Evolutionary conservation across 2,113 vertebrate species (phyloP).

Genomic region (Melanotaenia duboulayi): DNA sequence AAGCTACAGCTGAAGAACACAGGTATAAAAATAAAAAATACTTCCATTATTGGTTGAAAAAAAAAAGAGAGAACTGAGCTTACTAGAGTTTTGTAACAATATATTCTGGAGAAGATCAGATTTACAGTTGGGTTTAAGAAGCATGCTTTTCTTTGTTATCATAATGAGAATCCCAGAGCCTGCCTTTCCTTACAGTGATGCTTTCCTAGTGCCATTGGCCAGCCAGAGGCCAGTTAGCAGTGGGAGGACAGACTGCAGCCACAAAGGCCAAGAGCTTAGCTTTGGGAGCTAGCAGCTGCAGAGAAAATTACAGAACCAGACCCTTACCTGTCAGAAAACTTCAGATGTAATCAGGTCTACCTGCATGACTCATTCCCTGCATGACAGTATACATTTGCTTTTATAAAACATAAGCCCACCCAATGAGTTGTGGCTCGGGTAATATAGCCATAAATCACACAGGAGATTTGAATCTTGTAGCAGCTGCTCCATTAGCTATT

Average conservation of each 20-base stretch:
- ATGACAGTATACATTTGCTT: conserved; percentile 31
- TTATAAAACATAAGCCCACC: conserved; percentile 30
- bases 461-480: conserved; percentile 55
- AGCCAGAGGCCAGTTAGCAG: conserved; percentile 48
- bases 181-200: conserved; percentile 10
- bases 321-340: conserved; percentile 51
- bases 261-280: conserved; percentile 36
- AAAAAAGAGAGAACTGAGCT: background rate
- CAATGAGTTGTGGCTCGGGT: conserved; percentile 42
- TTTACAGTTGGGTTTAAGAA: background rate
- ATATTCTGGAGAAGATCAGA: background rate
- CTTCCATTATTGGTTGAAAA: no score
- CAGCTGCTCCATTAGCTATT: conserved; percentile 73
- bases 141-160: background rate
- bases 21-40: background rate
- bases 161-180: background rate
- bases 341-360: conserved; percentile 63
- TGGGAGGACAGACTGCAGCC: conserved; percentile 40
- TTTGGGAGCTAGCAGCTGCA: conserved; percentile 43
- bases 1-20: conserved; percentile 14
- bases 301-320: conserved; percentile 41
- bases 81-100: conserved; percentile 11
- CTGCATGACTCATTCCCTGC: conserved; percentile 52
- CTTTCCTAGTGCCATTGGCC: conserved; percentile 19
- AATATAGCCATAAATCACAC: conserved; percentile 61